These are phyloP conservation scores for Rhizoglyphus robini DNA, from an alignment of 1,140 invertebrate genomes.

Conservation along the genomic window DNA sequence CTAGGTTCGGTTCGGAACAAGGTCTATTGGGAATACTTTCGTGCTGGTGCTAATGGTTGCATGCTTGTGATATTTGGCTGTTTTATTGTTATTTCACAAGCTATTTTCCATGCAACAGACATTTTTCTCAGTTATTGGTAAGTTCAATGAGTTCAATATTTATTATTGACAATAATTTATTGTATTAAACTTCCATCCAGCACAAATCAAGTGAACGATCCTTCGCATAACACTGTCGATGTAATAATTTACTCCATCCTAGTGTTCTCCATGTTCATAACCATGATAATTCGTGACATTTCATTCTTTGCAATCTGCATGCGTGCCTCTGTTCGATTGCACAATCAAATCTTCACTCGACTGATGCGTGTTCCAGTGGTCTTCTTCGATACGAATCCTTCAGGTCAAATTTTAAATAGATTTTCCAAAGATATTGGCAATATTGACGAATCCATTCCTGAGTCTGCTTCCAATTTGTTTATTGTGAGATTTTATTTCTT, in stretches of 20 bases:
- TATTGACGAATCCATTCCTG: conserved; percentile 63
- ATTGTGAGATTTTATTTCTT: conserved; percentile 47
- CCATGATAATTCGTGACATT: background rate
- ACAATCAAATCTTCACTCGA: conserved; percentile 54
- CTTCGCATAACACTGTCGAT: background rate
- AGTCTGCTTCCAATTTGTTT: conserved; percentile 51
- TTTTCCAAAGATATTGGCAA: conserved; percentile 74
- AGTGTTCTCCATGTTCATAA: conserved; percentile 29
- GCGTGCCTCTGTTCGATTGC: conserved; percentile 38
- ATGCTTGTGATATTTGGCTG: conserved; percentile 14
- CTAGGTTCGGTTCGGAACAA: conserved; percentile 22
- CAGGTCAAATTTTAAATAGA: conserved; percentile 62
- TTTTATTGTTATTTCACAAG: conserved; percentile 25
- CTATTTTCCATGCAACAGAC: conserved; percentile 27
- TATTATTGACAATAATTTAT: too few relatives aligned
- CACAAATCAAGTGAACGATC: background rate
- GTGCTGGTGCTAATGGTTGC: background rate
- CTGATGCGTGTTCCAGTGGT: conserved; percentile 48
- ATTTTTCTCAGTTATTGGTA: conserved; percentile 26
- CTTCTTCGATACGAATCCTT: conserved; percentile 49
- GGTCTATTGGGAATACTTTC: conserved; percentile 17
- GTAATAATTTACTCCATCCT: conserved; percentile 30
- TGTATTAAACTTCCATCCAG: too few relatives aligned
- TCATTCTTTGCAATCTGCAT: background rate
- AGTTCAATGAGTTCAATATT: background rate